Conservation (phyloP, 2,888 invertebrate genomes). For the Vanessa cardui region DNA sequence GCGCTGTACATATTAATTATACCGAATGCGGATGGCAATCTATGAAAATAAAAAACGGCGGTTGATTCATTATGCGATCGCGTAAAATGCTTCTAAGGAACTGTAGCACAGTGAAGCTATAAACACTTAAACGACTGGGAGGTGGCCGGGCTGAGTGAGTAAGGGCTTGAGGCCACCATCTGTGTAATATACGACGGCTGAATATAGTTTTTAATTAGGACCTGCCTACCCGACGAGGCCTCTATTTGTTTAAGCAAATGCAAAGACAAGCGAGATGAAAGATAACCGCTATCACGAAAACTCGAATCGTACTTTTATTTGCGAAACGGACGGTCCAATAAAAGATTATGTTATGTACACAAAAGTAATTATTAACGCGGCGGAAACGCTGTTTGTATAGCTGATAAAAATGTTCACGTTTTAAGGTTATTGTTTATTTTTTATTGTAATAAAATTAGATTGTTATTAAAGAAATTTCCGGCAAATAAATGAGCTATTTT, state of each 20-base stretch:
- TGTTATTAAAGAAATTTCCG: too few species aligned
- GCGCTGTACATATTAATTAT: neutral
- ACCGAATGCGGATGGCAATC: conserved; percentile 2
- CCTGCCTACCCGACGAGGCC: conserved; percentile 65
- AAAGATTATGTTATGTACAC: conserved; percentile 16
- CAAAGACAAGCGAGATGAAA: conserved; percentile 65
- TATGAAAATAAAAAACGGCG: conserved; percentile 9
- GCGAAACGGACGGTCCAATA: conserved; percentile 48
- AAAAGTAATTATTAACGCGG: neutral
- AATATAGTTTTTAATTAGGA: conserved; percentile 79
- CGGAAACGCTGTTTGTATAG: neutral
- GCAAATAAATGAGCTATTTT: too few species aligned
- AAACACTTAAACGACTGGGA: conserved; percentile 67
- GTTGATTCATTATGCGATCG: conserved; percentile 23
- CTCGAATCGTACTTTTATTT: conserved; percentile 65
- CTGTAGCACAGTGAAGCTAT: conserved; percentile 53
- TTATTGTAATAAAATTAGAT: too few species aligned
- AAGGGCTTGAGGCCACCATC: conserved; percentile 65
- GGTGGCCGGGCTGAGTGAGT: conserved; percentile 66
- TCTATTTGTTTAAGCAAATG: conserved; percentile 76
- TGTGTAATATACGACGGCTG: conserved; percentile 69
- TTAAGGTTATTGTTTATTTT: too few species aligned
- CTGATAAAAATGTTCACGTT: too few species aligned
- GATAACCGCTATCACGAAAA: conserved; percentile 68
- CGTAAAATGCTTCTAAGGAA: conserved; percentile 41